Evolutionary conservation across 37 sponge, comb jelly and placozoan genomes (phyloP).

Genomic region (Dysidea cf. avara): DNA sequence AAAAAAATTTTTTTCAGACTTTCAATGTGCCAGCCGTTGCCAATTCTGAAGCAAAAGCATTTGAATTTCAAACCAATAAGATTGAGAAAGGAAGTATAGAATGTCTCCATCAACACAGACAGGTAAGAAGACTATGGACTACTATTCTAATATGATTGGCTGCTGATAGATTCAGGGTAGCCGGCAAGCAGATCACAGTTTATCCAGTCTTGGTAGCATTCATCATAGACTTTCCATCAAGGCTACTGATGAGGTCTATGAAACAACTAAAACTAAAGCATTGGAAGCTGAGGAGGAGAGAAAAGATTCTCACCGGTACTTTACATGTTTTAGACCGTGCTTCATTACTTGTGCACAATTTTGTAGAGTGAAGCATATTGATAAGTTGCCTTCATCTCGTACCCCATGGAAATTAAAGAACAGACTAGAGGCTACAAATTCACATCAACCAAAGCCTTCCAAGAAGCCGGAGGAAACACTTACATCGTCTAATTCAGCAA

Average conservation of each 20-base stretch:
- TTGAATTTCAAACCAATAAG: background rate
- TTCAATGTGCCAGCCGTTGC: background rate
- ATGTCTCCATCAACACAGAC: conserved; percentile 62
- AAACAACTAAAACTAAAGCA: conserved; percentile 43
- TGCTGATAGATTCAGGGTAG: background rate
- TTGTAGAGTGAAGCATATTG: too few species aligned
- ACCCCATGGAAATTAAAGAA: too few species aligned
- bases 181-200: background rate
- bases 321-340: too few species aligned
- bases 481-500: too few species aligned
- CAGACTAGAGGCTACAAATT: too few species aligned
- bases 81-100: conserved; percentile 42
- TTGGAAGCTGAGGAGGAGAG: conserved; percentile 56
- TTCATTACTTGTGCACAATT: too few species aligned
- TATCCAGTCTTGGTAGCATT: conserved; percentile 32
- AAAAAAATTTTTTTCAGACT: too few species aligned
- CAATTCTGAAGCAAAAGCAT: background rate
- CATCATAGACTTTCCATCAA: conserved; percentile 44
- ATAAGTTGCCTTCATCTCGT: too few species aligned
- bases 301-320: conserved; percentile 27
- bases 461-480: too few species aligned
- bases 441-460: too few species aligned
- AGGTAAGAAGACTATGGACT: background rate
- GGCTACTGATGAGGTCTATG: conserved; percentile 75
- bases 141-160: background rate